Evolutionary conservation across 1,140 invertebrate genomes (phyloP).

Genomic region (Muscidifurax raptorellus): DNA sequence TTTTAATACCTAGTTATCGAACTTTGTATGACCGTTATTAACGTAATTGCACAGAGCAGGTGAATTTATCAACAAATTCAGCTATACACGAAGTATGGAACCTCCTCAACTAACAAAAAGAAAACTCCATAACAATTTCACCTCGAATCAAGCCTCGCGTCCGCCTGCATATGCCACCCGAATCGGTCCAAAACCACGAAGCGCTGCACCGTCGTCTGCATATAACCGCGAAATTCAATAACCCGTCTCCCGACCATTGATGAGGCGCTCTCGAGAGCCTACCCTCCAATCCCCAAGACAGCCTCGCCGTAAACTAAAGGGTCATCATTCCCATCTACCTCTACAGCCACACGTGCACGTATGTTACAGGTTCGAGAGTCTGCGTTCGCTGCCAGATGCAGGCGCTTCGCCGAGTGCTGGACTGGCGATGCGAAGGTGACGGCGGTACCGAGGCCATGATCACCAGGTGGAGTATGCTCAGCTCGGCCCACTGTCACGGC

Average conservation of each 20-base stretch:
- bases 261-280: background rate
- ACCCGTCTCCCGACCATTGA: background rate
- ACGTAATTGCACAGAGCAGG: no score
- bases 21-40: no score
- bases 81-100: no score
- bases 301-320: background rate
- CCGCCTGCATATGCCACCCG: background rate
- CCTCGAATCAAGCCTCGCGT: background rate
- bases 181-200: background rate
- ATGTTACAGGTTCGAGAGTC: slow-evolving; percentile 80
- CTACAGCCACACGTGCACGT: background rate
- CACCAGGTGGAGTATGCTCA: slow-evolving; percentile 86
- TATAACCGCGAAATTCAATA: background rate
- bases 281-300: background rate
- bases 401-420: slow-evolving; percentile 81
- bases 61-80: no score
- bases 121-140: background rate
- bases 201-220: no score
- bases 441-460: slow-evolving; percentile 81
- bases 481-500: slow-evolving; percentile 87
- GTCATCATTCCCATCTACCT: no score
- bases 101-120: no score
- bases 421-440: slow-evolving; percentile 87
- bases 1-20: no score
- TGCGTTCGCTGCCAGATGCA: slow-evolving; percentile 86